Percentiles rank a stretch among this genome's conserved stretches.
Evolutionary conservation across 2,797 vertebrate genomes (phyloP).

Genomic region (Coilia nasus): DNA sequence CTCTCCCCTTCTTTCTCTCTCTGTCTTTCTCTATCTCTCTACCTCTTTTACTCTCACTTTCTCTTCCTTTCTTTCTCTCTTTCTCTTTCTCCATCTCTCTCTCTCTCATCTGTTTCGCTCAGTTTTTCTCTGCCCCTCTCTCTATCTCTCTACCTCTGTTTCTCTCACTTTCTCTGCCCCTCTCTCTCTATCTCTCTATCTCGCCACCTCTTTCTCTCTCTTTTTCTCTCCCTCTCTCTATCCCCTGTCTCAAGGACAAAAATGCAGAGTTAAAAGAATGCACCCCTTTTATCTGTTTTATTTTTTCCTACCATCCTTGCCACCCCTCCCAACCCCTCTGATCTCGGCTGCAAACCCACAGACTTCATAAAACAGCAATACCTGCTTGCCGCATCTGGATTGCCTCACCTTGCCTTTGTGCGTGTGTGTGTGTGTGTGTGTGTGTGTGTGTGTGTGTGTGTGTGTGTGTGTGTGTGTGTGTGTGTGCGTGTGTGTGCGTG

Average conservation of each 20-base stretch:
- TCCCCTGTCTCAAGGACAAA: too few relatives aligned
- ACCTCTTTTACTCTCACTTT: not conserved
- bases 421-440: constrained; percentile 6
- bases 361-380: not conserved
- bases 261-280: too few relatives aligned
- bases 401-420: not conserved
- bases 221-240: too few relatives aligned
- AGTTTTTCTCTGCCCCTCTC: too few relatives aligned
- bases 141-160: too few relatives aligned
- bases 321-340: not conserved
- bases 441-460: constrained; percentile 2
- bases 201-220: too few relatives aligned
- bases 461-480: constrained; percentile 8
- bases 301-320: too few relatives aligned
- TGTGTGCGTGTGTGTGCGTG: not conserved
- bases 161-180: not conserved
- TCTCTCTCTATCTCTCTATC: not conserved
- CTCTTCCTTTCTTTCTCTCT: not conserved
- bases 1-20: too few relatives aligned
- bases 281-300: too few relatives aligned
- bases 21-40: not conserved
- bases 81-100: not conserved
- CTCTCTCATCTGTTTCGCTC: constrained; percentile 21
- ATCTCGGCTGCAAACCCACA: not conserved
- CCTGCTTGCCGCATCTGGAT: not conserved